Evolutionary conservation across 2,797 vertebrate species (phyloP).

Genomic region (Centropyge bicolor): DNA sequence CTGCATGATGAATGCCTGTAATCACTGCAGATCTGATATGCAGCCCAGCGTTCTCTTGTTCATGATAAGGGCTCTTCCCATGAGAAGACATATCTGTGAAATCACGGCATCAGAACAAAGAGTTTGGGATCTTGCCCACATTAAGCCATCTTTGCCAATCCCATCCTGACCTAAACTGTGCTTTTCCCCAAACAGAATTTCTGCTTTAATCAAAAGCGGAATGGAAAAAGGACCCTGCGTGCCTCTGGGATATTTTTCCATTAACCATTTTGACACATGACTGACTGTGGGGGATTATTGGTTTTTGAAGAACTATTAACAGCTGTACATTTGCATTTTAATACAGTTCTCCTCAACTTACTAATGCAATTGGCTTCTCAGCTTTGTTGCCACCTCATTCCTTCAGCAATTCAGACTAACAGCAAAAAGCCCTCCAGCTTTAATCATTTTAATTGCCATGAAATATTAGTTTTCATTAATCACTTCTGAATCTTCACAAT

Average conservation of each 20-base stretch:
- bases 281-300: conserved; percentile 99
- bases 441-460: conserved; percentile 87
- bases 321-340: conserved; percentile 99
- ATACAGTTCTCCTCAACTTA: conserved; percentile 96
- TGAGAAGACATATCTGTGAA: conserved; percentile 67
- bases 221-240: conserved; percentile 91
- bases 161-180: conserved; percentile 67
- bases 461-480: conserved; percentile 86
- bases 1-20: conserved; percentile 65
- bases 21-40: conserved; percentile 71
- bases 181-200: conserved; percentile 88
- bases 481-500: conserved; percentile 78
- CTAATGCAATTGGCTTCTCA: conserved; percentile 97
- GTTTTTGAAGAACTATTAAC: conserved; percentile 99
- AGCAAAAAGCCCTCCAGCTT: conserved; percentile 78
- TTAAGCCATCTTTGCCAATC: conserved; percentile 74
- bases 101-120: conserved; percentile 74
- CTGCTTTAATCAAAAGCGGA: conserved; percentile 97
- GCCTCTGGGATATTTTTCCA: conserved; percentile 99
- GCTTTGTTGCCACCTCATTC: conserved; percentile 93
- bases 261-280: conserved; percentile 99
- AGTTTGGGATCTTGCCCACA: conserved; percentile 71
- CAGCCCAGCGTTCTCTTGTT: conserved; percentile 49
- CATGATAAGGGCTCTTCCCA: conserved; percentile 54
- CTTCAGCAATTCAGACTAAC: conserved; percentile 88